Evolutionary conservation across 2,113 vertebrate species (phyloP).

Genomic region (Myxocyprinus asiaticus): DNA sequence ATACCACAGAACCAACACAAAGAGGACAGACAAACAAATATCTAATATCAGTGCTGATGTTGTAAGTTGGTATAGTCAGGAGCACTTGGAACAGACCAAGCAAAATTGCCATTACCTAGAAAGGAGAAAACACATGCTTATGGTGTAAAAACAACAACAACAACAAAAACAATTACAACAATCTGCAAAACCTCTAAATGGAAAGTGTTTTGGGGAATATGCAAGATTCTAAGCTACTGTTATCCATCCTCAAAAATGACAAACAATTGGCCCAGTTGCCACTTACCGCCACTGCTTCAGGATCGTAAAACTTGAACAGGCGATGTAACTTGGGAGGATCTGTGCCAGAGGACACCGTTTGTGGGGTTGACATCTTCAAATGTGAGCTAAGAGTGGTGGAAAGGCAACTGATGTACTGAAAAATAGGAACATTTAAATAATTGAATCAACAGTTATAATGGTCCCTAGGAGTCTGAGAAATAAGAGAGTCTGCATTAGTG

Average conservation of each 20-base stretch:
- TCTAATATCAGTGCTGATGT: conserved; percentile 9
- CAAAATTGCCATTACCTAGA: conserved; percentile 71
- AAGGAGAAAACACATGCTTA: not conserved
- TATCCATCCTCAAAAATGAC: not conserved
- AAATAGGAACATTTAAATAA: not conserved
- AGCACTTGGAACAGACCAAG: conserved; percentile 71
- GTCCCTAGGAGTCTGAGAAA: too few species aligned
- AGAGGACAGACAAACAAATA: conserved; percentile 64
- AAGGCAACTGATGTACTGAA: not conserved
- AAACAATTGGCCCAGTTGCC: not conserved
- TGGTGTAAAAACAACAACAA: not conserved
- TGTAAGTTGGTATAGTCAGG: conserved; percentile 59
- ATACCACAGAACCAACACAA: conserved; percentile 66
- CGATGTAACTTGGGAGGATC: conserved; percentile 42
- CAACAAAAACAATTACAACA: too few species aligned
- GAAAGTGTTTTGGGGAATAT: not conserved
- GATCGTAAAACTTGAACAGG: conserved; percentile 62
- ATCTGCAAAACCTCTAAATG: too few species aligned
- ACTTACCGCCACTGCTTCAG: conserved; percentile 70
- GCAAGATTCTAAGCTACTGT: too few species aligned
- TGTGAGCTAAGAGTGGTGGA: not conserved
- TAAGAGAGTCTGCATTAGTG: not conserved
- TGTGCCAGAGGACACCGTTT: not conserved
- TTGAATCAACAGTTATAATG: too few species aligned
- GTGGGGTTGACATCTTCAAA: conserved; percentile 57